These are phyloP conservation scores for Prionace glauca DNA, from an alignment of 2,797 vertebrate genomes.

Conservation along the genomic window DNA sequence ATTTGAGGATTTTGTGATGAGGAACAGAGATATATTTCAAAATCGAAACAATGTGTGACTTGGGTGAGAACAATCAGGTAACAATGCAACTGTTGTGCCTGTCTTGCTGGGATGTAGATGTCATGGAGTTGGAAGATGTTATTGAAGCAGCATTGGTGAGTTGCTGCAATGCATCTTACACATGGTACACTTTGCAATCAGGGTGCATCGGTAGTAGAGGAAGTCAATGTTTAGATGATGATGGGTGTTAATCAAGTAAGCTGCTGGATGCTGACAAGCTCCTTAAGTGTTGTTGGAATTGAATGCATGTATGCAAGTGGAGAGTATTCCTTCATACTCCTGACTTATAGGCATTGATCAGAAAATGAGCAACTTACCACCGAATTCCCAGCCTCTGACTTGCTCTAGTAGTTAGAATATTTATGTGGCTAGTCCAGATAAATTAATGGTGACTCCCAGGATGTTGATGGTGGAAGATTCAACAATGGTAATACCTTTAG, in stretches of 20 bases:
- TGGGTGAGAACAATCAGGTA: too few species aligned
- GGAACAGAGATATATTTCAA: too few species aligned
- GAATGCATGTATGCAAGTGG: too few species aligned
- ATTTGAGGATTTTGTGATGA: too few species aligned
- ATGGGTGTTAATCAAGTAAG: not conserved
- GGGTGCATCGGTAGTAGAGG: too few species aligned
- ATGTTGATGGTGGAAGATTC: not conserved
- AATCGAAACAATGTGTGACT: too few species aligned
- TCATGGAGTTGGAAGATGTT: not conserved
- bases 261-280: not conserved
- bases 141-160: too few species aligned
- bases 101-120: not conserved
- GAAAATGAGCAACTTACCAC: not conserved
- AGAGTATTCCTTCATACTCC: not conserved
- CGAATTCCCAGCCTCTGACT: not conserved
- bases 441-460: not conserved
- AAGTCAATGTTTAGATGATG: not conserved
- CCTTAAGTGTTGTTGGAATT: not conserved
- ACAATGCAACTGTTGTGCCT: not conserved
- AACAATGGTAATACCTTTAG: not conserved
- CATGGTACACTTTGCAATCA: not conserved
- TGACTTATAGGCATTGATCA: not conserved
- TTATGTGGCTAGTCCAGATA: not conserved
- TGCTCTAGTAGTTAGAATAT: not conserved
- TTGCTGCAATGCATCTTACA: too few species aligned